These are phyloP conservation scores for Tachina fera DNA, from an alignment of 2,888 invertebrate genomes.

Conservation along the genomic window DNA sequence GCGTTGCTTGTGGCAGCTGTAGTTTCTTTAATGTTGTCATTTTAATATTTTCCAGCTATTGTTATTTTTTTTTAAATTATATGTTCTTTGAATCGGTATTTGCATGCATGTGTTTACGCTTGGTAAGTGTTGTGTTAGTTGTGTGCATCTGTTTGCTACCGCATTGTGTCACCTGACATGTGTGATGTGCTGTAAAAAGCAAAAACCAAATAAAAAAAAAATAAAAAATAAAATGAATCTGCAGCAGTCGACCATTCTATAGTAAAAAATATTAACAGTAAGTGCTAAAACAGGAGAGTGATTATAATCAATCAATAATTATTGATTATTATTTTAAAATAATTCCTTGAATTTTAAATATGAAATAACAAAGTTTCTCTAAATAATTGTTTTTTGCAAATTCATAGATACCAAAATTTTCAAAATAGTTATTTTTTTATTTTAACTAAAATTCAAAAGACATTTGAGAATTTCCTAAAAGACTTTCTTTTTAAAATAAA, in stretches of 20 bases:
- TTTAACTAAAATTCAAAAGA: too few relatives aligned
- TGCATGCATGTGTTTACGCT: slow-evolving; percentile 11
- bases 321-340: too few relatives aligned
- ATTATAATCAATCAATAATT: too few relatives aligned
- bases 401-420: too few relatives aligned
- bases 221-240: slow-evolving; percentile 45
- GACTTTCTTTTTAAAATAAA: too few relatives aligned
- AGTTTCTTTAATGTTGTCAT: slow-evolving; percentile 39
- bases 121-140: not conserved
- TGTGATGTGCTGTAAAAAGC: slow-evolving; percentile 48
- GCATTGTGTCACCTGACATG: slow-evolving; percentile 62
- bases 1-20: slow-evolving; percentile 50
- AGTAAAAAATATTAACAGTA: slow-evolving; percentile 6
- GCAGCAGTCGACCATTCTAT: slow-evolving; percentile 23
- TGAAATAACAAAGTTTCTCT: too few relatives aligned
- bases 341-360: too few relatives aligned
- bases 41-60: slow-evolving; percentile 13
- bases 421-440: too few relatives aligned
- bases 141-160: slow-evolving; percentile 24
- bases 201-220: slow-evolving; percentile 47
- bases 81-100: not conserved
- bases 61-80: not conserved
- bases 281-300: not conserved
- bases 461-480: too few relatives aligned
- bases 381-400: too few relatives aligned